Evolutionary conservation across 1,140 invertebrate genomes (phyloP), one percentile per base, ranked within the genome.

Genomic region (Hycleus cichorii): DNA sequence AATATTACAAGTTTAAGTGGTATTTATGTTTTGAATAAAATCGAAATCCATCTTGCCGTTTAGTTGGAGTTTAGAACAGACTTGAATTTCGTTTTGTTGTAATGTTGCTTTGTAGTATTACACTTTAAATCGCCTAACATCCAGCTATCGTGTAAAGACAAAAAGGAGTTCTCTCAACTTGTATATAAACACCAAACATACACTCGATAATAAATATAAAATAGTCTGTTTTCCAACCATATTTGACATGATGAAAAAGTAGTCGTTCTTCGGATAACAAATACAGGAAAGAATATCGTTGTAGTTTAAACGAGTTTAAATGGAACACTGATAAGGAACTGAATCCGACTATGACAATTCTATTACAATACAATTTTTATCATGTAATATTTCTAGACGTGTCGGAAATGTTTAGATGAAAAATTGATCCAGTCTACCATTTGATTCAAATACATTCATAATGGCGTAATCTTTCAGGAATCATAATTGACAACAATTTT

Each of bases 321-420:
- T 53, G 51, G 42, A 45, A 45, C 51, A 45, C 24, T 53, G 51
- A 53, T 53, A 53, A 53, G 51, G 32, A 32, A 52, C 50, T 52
- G 42, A 45, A 32, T 5, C 7, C 32, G 7, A 32, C 26, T n/a
- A 44, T 53, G 42, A 45, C 51, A 53, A 53, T 53, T 53, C 51
- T 53, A 40, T 32, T 53, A 53, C 51, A 53, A 53, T 53, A 53
- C 51, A 46, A 45, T 53, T 53, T 32, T 53, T 53, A 53, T 53
- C 51, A 53, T 45, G 44, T 46, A 42, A 53, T 53, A 53, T 53
- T 53, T 53, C 46, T 53, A n/a, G 51, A 53, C 51, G 51, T 53
- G 51, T 53, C 46, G 51, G 51, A 32, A 27, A 53, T 46, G 44
- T 32, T 38, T 27, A 53, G 18, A 46, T 53, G 51, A 53, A 53